Percentiles rank a stretch among this genome's conserved stretches.
Evolutionary conservation across 2,888 invertebrate genomes (phyloP).

Genomic region (Baronia brevicornis): DNA sequence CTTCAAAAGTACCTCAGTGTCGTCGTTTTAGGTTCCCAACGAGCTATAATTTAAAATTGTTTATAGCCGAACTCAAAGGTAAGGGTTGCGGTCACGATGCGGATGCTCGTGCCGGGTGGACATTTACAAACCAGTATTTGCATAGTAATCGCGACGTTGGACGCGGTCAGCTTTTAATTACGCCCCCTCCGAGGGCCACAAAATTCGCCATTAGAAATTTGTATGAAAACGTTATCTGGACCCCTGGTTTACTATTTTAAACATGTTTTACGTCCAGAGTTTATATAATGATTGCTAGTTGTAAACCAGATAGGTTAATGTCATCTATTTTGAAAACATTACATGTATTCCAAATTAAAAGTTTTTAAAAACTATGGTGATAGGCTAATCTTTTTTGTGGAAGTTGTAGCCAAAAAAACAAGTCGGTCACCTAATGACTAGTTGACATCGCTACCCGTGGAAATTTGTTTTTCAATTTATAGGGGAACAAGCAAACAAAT

Average conservation of each 20-base stretch:
- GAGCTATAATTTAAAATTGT: conserved; percentile 9
- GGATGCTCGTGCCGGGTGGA: conserved; percentile 40
- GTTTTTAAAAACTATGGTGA: too few species aligned
- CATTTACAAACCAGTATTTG: conserved; percentile 52
- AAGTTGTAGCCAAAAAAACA: too few species aligned
- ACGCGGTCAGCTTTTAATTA: conserved; percentile 53
- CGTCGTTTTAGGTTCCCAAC: too few species aligned
- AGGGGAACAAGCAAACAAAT: too few species aligned
- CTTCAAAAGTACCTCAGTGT: too few species aligned
- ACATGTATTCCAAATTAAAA: too few species aligned
- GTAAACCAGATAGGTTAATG: conserved; percentile 1
- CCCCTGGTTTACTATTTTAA: conserved; percentile 10
- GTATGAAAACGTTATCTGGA: conserved; percentile 14
- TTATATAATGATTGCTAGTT: conserved; percentile 8
- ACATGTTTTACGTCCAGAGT: conserved; percentile 12
- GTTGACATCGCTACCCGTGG: too few species aligned
- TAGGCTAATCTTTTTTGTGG: too few species aligned
- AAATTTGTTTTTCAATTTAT: too few species aligned
- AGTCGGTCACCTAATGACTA: too few species aligned
- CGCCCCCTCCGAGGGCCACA: conserved; percentile 25
- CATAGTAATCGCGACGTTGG: conserved; percentile 55
- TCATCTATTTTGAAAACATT: too few species aligned
- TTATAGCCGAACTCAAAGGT: conserved; percentile 5
- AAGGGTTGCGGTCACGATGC: conserved; percentile 10
- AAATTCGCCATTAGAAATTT: conserved; percentile 21